Percentiles rank a stretch among this genome's conserved stretches.
Evolutionary conservation across 2,888 invertebrate genomes (phyloP).

Genomic region (Lathronympha strigana): DNA sequence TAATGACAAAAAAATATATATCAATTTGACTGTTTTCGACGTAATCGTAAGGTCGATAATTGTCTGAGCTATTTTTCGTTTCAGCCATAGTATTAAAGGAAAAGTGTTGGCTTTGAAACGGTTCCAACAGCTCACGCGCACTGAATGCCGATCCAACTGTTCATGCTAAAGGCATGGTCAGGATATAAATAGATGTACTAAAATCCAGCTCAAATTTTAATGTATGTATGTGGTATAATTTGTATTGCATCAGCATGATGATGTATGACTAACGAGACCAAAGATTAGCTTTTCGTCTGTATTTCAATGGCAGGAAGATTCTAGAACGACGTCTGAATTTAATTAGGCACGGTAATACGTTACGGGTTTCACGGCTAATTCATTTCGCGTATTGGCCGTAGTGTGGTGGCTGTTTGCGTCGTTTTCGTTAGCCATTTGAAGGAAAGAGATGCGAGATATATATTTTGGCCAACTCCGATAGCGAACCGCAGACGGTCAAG

Average conservation of each 20-base stretch:
- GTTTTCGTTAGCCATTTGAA: no score
- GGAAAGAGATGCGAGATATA: no score
- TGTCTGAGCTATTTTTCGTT: neutral
- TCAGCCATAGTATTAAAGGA: conserved; percentile 38
- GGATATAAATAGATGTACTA: conserved; percentile 39
- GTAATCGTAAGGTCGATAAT: neutral
- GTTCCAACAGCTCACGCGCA: conserved; percentile 40
- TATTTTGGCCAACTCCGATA: no score
- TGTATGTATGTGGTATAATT: neutral
- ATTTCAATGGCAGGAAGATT: neutral
- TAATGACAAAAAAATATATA: neutral
- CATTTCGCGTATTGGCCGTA: no score
- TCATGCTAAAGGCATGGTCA: conserved; percentile 40
- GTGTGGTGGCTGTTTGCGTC: no score
- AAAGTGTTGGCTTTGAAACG: conserved; percentile 42
- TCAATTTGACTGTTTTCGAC: neutral
- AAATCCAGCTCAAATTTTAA: conserved; percentile 35
- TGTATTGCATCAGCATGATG: neutral
- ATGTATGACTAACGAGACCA: no score
- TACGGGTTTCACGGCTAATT: no score
- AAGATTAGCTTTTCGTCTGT: neutral
- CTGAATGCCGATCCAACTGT: conserved; percentile 38
- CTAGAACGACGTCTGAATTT: neutral
- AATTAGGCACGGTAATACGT: no score
- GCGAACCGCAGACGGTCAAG: no score